Conservation (phyloP, 2,113 vertebrate species). For the Mandrillus leucophaeus region DNA sequence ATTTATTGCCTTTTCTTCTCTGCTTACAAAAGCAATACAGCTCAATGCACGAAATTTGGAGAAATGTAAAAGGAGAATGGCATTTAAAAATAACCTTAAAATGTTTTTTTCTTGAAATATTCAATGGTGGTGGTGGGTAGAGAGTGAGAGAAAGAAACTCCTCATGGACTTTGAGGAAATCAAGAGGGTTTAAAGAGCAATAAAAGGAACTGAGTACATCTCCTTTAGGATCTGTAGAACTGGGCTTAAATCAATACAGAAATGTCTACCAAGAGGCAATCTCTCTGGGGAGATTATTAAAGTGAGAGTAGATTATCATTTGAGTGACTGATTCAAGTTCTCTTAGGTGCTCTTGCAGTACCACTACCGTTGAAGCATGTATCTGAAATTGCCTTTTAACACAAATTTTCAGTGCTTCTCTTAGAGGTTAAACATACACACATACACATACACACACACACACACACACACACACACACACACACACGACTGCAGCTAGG, state of each 20-base stretch:
- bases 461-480: too few species aligned
- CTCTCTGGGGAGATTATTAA: constrained; percentile 20
- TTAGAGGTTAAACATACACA: background rate
- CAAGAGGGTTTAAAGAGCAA: background rate
- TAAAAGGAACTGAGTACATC: background rate
- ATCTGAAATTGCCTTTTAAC: background rate
- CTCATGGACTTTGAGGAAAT: background rate
- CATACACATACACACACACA: background rate
- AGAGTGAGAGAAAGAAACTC: background rate
- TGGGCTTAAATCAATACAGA: background rate
- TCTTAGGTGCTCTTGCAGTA: background rate
- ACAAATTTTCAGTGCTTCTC: background rate
- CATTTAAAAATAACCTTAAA: constrained; percentile 25
- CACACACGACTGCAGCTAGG: background rate
- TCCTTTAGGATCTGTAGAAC: background rate
- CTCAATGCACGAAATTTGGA: constrained; percentile 20
- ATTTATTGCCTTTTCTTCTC: background rate
- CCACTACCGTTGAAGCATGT: background rate
- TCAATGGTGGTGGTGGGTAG: background rate
- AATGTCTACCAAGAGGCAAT: background rate
- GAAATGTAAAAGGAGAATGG: background rate
- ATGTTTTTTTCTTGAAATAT: constrained; percentile 26
- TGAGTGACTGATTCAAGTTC: background rate
- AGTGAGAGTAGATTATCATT: background rate
- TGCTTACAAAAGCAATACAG: constrained; percentile 9